Conservation (phyloP, 2,113 vertebrate genomes). For the Sphyrna mokarran region DNA sequence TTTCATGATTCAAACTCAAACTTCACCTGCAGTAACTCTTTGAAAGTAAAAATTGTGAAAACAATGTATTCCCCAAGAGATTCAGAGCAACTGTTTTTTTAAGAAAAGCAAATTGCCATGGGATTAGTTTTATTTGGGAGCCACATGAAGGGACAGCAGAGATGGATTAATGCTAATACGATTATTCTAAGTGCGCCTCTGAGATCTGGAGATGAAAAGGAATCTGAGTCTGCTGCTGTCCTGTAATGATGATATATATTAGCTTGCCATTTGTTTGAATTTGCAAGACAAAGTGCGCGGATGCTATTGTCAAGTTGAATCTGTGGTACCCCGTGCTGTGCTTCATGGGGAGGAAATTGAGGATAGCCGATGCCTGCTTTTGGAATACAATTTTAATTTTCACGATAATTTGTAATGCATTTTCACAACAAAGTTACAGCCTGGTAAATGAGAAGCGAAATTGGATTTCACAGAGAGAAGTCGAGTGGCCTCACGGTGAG, state of each 20-base stretch:
- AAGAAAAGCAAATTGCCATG: conserved; percentile 3
- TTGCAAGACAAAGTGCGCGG: background rate
- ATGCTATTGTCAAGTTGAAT: background rate
- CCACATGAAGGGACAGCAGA: no score
- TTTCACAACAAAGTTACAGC: background rate
- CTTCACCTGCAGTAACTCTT: background rate
- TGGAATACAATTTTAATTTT: background rate
- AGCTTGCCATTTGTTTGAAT: background rate
- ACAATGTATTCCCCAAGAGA: background rate
- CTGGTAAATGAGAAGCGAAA: background rate
- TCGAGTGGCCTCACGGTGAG: background rate
- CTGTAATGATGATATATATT: background rate
- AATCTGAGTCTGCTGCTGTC: background rate
- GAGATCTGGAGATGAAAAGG: background rate
- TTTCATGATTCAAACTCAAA: no score
- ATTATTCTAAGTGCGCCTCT: background rate
- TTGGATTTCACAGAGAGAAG: background rate
- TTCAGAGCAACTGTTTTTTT: background rate
- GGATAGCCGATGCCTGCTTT: background rate
- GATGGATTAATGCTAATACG: background rate
- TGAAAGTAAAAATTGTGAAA: background rate
- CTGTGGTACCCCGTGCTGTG: background rate
- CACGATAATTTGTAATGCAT: background rate
- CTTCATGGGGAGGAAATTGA: background rate
- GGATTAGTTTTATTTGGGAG: conserved; percentile 15